Evolutionary conservation across 2,888 invertebrate genomes (phyloP).

Genomic region (Ischnus inquisitorius): DNA sequence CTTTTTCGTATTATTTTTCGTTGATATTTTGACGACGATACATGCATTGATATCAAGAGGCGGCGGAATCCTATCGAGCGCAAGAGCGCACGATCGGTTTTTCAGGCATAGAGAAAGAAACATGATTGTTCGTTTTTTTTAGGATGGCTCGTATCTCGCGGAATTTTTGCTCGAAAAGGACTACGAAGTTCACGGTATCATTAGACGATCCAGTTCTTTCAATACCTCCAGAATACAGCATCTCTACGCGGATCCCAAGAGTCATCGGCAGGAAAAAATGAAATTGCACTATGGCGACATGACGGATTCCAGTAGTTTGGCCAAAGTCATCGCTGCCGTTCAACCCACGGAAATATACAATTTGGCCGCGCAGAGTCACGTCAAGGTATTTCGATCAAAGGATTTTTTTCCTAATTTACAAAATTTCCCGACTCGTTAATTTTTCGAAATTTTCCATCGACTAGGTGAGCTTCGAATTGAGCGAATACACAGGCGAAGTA

Average conservation of each 20-base stretch:
- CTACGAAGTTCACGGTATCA: slow-evolving; percentile 98
- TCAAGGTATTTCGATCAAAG: slow-evolving; percentile 90
- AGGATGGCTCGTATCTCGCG: slow-evolving; percentile 99
- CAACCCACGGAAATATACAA: slow-evolving; percentile 98
- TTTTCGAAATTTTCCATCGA: slow-evolving; percentile 33
- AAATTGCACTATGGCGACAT: slow-evolving; percentile 99
- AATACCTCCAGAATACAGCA: slow-evolving; percentile 99
- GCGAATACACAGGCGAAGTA: slow-evolving; percentile 99
- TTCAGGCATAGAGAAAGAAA: no score
- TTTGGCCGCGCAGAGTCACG: slow-evolving; percentile 99
- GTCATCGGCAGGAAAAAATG: slow-evolving; percentile 95
- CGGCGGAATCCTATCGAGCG: no score
- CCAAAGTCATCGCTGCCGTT: slow-evolving; percentile 93
- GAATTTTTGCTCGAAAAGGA: slow-evolving; percentile 97
- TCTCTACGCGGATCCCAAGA: slow-evolving; percentile 95
- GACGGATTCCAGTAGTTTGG: slow-evolving; percentile 98
- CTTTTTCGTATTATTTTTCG: no score
- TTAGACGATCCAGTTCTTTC: slow-evolving; percentile 97
- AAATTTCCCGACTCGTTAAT: not conserved
- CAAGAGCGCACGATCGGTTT: no score
- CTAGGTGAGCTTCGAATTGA: slow-evolving; percentile 97
- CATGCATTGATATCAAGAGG: no score
- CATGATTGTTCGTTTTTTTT: slow-evolving; percentile 78
- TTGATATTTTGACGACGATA: not conserved
- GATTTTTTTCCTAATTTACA: not conserved